Evolutionary conservation across 2,888 invertebrate species (phyloP).

Genomic region (Drosophila kanekoi): DNA sequence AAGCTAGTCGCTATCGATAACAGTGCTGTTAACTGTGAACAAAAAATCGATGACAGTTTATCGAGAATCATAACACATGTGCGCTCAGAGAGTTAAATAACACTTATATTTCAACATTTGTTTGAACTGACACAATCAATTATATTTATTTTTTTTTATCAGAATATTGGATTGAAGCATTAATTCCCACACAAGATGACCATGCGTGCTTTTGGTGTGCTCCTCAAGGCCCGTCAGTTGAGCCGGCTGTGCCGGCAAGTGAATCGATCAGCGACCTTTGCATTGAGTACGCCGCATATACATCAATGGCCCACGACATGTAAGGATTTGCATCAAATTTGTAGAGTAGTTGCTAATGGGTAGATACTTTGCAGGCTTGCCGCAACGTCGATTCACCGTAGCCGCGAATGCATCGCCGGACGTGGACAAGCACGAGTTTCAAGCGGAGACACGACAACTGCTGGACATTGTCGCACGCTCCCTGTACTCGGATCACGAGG

Average conservation of each 20-base stretch:
- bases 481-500: conserved; percentile 98
- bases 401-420: conserved; percentile 42
- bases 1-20: not conserved
- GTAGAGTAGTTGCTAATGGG: not conserved
- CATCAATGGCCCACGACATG: conserved; percentile 6
- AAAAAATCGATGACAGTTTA: conserved; percentile 31
- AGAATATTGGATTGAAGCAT: not conserved
- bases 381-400: conserved; percentile 46
- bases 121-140: conserved; percentile 7
- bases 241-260: conserved; percentile 36
- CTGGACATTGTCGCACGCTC: conserved; percentile 98
- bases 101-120: conserved; percentile 32
- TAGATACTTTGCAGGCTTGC: conserved; percentile 9
- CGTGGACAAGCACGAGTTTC: conserved; percentile 93
- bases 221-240: conserved; percentile 33
- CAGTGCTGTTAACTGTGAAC: not conserved
- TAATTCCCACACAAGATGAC: conserved; percentile 19
- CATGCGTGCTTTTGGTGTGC: conserved; percentile 37
- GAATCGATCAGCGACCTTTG: conserved; percentile 19
- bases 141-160: conserved; percentile 7
- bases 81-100: conserved; percentile 51
- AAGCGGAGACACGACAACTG: conserved; percentile 98
- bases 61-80: conserved; percentile 44
- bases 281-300: not conserved
- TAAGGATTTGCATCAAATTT: not conserved